Percentiles rank a stretch among this genome's conserved stretches.
Conservation (phyloP, 2,797 vertebrate genomes). For the Notolepis coatsorum region DNA sequence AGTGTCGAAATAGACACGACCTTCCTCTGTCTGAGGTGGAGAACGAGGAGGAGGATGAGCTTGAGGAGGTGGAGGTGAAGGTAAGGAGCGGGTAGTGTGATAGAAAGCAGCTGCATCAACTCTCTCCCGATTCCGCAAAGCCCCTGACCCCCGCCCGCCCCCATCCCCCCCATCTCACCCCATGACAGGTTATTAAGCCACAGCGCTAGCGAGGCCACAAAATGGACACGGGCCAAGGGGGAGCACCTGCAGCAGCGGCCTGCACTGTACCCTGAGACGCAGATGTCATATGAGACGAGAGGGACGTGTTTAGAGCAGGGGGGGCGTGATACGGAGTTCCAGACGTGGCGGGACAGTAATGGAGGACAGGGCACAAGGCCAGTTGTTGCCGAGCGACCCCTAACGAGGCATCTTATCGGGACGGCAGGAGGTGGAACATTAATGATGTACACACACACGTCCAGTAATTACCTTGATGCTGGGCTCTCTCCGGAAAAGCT, state of each 20-base stretch:
- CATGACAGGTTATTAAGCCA: slow-evolving; percentile 50
- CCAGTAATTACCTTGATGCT: background rate
- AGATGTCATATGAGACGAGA: slow-evolving; percentile 75
- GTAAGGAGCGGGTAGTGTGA: slow-evolving; percentile 53
- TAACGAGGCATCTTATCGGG: slow-evolving; percentile 76
- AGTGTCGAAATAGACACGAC: slow-evolving; percentile 54
- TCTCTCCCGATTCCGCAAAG: slow-evolving; percentile 42
- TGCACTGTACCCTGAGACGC: slow-evolving; percentile 77
- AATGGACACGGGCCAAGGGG: slow-evolving; percentile 57
- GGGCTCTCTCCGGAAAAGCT: background rate
- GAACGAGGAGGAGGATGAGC: slow-evolving; percentile 33
- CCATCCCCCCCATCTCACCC: background rate
- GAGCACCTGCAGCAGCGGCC: slow-evolving; percentile 80
- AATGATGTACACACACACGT: slow-evolving; percentile 36
- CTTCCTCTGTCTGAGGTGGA: slow-evolving; percentile 36
- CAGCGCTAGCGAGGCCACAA: slow-evolving; percentile 34
- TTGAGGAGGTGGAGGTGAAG: slow-evolving; percentile 25
- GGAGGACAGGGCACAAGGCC: slow-evolving; percentile 57
- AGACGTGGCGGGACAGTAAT: slow-evolving; percentile 64
- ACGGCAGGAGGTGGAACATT: slow-evolving; percentile 66
- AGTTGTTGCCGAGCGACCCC: slow-evolving; percentile 74
- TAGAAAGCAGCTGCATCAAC: slow-evolving; percentile 65
- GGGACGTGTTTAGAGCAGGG: slow-evolving; percentile 63
- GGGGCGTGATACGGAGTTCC: slow-evolving; percentile 67
- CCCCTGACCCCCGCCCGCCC: slow-evolving; percentile 34